phyloP scores from a whole-genome alignment of 1,140 invertebrate genomes.

The Babylonia areolata region DNA sequence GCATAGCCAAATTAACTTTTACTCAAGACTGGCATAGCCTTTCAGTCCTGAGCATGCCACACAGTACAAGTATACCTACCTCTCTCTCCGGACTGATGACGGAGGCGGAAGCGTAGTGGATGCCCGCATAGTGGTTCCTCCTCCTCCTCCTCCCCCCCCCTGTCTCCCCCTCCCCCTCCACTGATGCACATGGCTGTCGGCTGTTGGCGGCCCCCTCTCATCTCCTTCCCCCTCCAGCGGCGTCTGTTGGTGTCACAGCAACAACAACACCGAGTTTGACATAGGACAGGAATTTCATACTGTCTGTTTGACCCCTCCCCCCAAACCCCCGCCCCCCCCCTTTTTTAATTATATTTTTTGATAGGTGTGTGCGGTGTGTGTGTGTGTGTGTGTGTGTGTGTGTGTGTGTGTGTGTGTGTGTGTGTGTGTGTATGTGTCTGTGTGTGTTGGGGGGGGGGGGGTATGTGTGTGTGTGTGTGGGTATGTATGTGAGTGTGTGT shows the following conservation, averaged over 20 bases:
- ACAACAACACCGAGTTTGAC: too few species aligned
- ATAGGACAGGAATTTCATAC: too few species aligned
- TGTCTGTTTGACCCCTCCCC: too few species aligned
- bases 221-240: neutral
- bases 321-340: too few species aligned
- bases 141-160: neutral
- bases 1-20: too few species aligned
- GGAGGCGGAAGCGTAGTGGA: neutral
- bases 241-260: neutral
- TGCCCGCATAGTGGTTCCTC: neutral
- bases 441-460: too few species aligned
- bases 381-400: neutral
- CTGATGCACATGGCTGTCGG: neutral
- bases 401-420: neutral
- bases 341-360: too few species aligned
- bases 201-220: neutral
- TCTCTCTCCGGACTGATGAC: neutral
- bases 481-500: too few species aligned
- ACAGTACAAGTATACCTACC: too few species aligned
- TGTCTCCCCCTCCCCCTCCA: neutral
- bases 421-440: neutral
- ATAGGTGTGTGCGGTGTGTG: neutral
- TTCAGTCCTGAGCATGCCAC: too few species aligned
- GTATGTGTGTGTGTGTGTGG: too few species aligned
- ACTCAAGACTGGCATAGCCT: too few species aligned